Base-by-base conservation (phyloP, 2,797 vertebrate genomes). In the Syngnathus acus region DNA sequence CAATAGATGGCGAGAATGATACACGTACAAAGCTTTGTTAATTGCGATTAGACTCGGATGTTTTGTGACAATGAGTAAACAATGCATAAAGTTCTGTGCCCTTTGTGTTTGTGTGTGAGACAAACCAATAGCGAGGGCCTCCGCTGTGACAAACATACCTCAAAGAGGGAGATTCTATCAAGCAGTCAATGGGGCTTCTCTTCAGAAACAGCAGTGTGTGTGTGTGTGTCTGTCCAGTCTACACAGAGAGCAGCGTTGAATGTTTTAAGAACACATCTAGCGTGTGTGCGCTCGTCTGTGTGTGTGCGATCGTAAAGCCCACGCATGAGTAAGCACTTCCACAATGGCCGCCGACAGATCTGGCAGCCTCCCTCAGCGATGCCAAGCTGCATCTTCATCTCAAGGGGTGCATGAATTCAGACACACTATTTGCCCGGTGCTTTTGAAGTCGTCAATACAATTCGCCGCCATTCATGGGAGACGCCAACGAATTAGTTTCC, bases 301-400 rank as follows among this genome's bases (percentile, higher is more conserved):
- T 13, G 53, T 26, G 13, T 32, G 57, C 45, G n/a, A 26, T 11
- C 68, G 69, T 38, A 61, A 60, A 84, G 81, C 72, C 62, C 67
- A 65, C 62, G 71, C 74, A 81, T 87, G 85, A 88, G 72, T 83
- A 82, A 88, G 78, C 80, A 70, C 75, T 85, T 83, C 58, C 61
- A 72, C 79, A 78, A 83, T 86, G 78, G 73, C 69, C 72, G 58
- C 72, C 68, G 81, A 84, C 85, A 85, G 66, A 81, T 79, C 75
- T 80, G 84, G 83, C 82, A 83, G 77, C 81, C 77, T 78, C 70
- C 80, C 72, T 78, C 58, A 74, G 74, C 71, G 73, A 78, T 66
- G 67, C 80, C 54, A 40, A 73, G 69, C 69, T 48, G 60, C 68
- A 72, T 71, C 73, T 78, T 83, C 74, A 78, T 87, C 80, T 85